Evolutionary conservation across 2,888 invertebrate species (phyloP).

Genomic region (Argynnis bischoffii): DNA sequence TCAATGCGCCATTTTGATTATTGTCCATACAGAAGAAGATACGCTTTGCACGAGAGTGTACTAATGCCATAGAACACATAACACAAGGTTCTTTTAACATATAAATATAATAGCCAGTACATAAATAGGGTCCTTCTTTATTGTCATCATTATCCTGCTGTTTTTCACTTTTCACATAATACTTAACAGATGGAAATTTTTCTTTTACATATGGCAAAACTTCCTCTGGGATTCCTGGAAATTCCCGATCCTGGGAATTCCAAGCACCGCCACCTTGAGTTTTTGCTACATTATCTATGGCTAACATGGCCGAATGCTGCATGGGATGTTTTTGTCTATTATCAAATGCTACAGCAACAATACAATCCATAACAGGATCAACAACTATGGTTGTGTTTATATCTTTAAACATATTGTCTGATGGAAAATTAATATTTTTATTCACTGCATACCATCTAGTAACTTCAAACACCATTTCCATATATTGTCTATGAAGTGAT

Average conservation of each 20-base stretch:
- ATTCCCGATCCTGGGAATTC: conserved; percentile 46
- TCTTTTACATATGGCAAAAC: conserved; percentile 60
- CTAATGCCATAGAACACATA: conserved; percentile 97
- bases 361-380: conserved; percentile 85
- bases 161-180: conserved; percentile 66
- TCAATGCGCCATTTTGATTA: conserved; percentile 85
- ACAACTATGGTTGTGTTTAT: conserved; percentile 83
- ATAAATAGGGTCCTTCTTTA: conserved; percentile 86
- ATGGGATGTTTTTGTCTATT: conserved; percentile 84
- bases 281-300: conserved; percentile 92
- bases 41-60: conserved; percentile 92
- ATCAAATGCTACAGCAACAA: conserved; percentile 86
- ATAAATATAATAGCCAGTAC: conserved; percentile 94
- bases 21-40: conserved; percentile 88
- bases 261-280: conserved; percentile 91
- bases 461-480: conserved; percentile 82
- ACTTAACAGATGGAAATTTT: conserved; percentile 59
- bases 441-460: conserved; percentile 58
- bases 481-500: conserved; percentile 80
- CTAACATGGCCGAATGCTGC: conserved; percentile 92
- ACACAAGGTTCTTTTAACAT: conserved; percentile 93
- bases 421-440: conserved; percentile 21
- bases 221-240: conserved; percentile 66
- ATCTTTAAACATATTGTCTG: conserved; percentile 43
- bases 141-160: conserved; percentile 47